Evolutionary conservation across 2,797 vertebrate species (phyloP).

Genomic region (Danio tinwini): DNA sequence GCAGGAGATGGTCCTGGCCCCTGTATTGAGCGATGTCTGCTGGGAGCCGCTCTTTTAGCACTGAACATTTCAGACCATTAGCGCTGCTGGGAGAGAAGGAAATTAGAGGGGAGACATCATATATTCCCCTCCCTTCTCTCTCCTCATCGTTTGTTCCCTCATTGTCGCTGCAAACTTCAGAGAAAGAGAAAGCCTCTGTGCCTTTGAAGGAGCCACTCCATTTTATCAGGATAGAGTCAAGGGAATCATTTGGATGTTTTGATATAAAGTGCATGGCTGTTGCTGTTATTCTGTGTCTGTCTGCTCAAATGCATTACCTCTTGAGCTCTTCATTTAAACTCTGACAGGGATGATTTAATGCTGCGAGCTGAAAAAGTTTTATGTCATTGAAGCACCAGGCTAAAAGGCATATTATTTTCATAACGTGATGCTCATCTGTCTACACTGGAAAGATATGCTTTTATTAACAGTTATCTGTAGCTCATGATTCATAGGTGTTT

Average conservation of each 20-base stretch:
- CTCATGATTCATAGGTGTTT: too few relatives aligned
- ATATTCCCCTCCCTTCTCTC: not conserved
- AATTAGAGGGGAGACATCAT: conserved; percentile 56
- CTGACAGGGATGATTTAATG: conserved; percentile 9
- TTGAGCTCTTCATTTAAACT: not conserved
- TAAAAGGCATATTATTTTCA: not conserved
- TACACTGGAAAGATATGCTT: too few relatives aligned
- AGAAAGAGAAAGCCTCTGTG: conserved; percentile 24
- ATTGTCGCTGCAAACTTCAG: conserved; percentile 30
- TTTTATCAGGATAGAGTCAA: conserved; percentile 12
- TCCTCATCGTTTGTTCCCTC: conserved; percentile 12
- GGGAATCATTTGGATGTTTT: conserved; percentile 13
- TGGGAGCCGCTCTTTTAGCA: conserved; percentile 54
- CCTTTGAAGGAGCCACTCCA: conserved; percentile 20
- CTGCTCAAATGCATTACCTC: not conserved
- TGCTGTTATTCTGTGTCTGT: not conserved
- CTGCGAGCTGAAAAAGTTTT: not conserved
- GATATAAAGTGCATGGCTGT: not conserved
- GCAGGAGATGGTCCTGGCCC: conserved; percentile 50
- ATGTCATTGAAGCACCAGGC: not conserved
- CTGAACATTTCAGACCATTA: conserved; percentile 58
- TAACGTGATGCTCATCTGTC: not conserved
- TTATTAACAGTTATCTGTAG: too few relatives aligned
- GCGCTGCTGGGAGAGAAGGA: conserved; percentile 43
- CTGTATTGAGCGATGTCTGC: conserved; percentile 43